Evolutionary conservation across 2,113 vertebrate species (phyloP), one percentile per base, ranked within the genome.

Genomic region (Scomber colias): DNA sequence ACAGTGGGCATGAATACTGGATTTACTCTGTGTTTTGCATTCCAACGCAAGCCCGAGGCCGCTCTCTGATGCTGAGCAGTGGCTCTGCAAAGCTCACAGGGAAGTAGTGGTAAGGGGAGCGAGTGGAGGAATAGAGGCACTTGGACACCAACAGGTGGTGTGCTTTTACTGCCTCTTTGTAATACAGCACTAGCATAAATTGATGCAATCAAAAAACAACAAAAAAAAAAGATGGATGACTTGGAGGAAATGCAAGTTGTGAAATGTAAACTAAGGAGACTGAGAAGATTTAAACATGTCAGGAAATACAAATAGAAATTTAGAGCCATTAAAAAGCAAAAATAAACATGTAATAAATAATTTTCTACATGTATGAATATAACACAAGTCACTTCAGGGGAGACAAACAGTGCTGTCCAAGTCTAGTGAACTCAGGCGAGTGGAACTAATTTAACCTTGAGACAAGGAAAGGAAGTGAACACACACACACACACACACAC

Each of bases 101-200:
- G 71, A 84, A 85, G 70, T 71, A 57, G 73, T 73, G 76, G 78
- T 69, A 73, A 81, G 79, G 63, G 77, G 78, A 87, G 70, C 16
- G 72, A 85, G 69, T 48, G 83, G 86, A 84, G 79, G 81, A 90
- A 91, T 77, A 90, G 84, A 92, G 89, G 89, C 87, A 88, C 89
- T 89, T 14, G 86, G 87, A 91, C 87, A 92, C 90, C 93, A 95
- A 95, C 94, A 93, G 94, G 94, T 94, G 93, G 94, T 90, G 93
- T 93, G 82, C 85, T 94, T 94, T 93, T 92, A 90, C 92, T 85
- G 89, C 80, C 86, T 84, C 75, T 87, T 91, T 89, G 82, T 78
- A 74, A 82, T 71, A 69, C 65, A 69, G 69, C 57, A 69, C 77
- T 65, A 51, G 21, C 65, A 71, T 53, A 63, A 77, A 73, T 71